Evolutionary conservation across 2,888 invertebrate genomes (phyloP).

Genomic region (Mythimna loreyi): DNA sequence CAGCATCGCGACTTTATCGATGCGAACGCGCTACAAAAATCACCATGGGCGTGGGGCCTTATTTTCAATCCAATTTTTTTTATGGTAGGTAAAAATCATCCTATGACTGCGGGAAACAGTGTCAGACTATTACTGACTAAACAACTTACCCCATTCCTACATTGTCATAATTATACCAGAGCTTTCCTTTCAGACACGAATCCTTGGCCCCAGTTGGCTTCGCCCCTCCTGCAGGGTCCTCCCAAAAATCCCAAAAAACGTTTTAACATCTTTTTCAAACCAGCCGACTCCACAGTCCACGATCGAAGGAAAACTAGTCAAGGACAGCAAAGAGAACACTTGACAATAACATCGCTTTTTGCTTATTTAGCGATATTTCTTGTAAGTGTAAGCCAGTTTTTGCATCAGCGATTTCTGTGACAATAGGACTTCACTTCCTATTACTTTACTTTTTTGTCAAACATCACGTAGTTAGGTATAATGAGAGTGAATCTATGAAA

Average conservation of each 20-base stretch:
- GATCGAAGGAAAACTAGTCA: slow-evolving; percentile 31
- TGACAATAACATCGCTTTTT: slow-evolving; percentile 37
- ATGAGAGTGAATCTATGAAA: background rate
- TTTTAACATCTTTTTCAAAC: slow-evolving; percentile 25
- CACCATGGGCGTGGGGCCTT: too few species aligned
- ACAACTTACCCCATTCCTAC: too few species aligned
- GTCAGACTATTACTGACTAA: too few species aligned
- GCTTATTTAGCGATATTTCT: slow-evolving; percentile 29
- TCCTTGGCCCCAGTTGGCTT: too few species aligned
- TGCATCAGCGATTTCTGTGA: slow-evolving; percentile 39
- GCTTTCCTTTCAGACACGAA: too few species aligned
- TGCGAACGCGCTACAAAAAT: too few species aligned
- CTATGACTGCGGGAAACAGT: too few species aligned
- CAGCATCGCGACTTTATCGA: too few species aligned
- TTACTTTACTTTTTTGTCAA: slow-evolving; percentile 22
- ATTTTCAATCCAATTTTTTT: too few species aligned
- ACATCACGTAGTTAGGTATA: slow-evolving; percentile 35
- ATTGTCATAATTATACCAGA: too few species aligned
- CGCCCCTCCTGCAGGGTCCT: too few species aligned
- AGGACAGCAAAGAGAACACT: slow-evolving; percentile 27
- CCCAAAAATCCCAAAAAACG: background rate
- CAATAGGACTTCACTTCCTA: slow-evolving; percentile 48
- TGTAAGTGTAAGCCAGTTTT: slow-evolving; percentile 37
- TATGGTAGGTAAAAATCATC: too few species aligned
- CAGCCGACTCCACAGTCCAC: slow-evolving; percentile 1